Evolutionary conservation across 2,113 vertebrate species (phyloP).

Genomic region (Gobio gobio): DNA sequence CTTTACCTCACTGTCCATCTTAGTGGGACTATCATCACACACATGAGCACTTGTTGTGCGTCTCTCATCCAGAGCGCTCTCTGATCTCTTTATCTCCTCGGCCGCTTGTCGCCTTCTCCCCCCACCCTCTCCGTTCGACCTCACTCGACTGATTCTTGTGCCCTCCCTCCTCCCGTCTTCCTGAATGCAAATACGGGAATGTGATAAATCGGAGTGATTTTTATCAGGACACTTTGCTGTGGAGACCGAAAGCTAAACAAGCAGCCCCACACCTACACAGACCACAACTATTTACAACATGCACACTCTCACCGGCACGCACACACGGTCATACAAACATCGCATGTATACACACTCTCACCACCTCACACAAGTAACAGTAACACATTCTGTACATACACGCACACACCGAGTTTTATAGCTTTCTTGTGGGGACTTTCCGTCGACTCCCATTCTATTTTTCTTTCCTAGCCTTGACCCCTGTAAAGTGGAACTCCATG

Average conservation of each 20-base stretch:
- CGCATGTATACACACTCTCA: constrained; percentile 55
- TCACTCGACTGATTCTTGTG: constrained; percentile 38
- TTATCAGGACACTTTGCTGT: constrained; percentile 80
- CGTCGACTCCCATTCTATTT: constrained; percentile 74
- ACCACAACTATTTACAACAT: constrained; percentile 74
- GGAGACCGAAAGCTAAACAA: constrained; percentile 78
- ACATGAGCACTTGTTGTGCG: constrained; percentile 48
- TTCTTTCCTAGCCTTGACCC: constrained; percentile 75
- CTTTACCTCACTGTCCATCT: neutral
- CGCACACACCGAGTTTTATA: constrained; percentile 64
- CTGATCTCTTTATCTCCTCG: constrained; percentile 43
- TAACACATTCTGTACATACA: constrained; percentile 64
- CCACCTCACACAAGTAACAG: constrained; percentile 50
- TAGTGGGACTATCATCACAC: constrained; percentile 3
- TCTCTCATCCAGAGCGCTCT: constrained; percentile 43
- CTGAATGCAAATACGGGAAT: constrained; percentile 80
- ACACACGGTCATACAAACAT: constrained; percentile 63
- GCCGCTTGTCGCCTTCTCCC: constrained; percentile 38
- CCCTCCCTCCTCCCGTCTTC: constrained; percentile 63
- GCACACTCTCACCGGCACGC: constrained; percentile 39
- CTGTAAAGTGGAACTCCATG: constrained; percentile 70
- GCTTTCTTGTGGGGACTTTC: constrained; percentile 78
- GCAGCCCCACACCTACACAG: constrained; percentile 75
- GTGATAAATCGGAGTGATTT: constrained; percentile 81
- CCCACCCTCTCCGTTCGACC: constrained; percentile 51